Conservation (phyloP, 2,888 invertebrate species). For the Zelleria hepariella region DNA sequence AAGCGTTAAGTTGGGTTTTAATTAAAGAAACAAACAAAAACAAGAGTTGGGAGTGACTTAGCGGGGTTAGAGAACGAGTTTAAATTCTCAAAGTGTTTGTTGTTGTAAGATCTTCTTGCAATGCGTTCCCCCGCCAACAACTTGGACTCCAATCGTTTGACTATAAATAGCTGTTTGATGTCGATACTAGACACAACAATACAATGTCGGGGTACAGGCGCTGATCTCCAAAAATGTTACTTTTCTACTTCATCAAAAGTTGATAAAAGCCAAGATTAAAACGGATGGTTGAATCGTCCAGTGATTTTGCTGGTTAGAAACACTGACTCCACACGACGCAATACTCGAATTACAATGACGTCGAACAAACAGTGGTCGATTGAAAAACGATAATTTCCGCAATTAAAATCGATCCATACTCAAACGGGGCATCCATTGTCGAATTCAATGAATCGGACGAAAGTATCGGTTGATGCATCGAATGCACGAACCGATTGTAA, state of each 20-base stretch:
- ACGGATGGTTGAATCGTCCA: not conserved
- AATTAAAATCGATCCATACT: not conserved
- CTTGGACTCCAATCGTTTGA: not conserved
- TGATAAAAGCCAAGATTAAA: not conserved
- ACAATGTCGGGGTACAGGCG: not conserved
- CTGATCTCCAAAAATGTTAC: not conserved
- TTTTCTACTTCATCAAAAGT: not conserved
- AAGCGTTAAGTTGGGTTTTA: slow-evolving; percentile 56
- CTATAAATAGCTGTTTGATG: slow-evolving; percentile 1
- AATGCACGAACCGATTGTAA: slow-evolving; percentile 53
- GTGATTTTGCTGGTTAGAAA: not conserved
- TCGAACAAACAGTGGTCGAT: not conserved
- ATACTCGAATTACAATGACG: not conserved
- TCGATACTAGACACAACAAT: not conserved
- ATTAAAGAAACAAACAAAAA: slow-evolving; percentile 65
- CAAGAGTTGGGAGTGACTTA: slow-evolving; percentile 49
- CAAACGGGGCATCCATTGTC: slow-evolving; percentile 25
- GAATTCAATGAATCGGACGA: slow-evolving; percentile 22
- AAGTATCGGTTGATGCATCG: slow-evolving; percentile 39
- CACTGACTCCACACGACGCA: not conserved
- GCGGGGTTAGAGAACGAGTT: slow-evolving; percentile 36
- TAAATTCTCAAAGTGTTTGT: slow-evolving; percentile 37
- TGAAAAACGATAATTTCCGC: not conserved
- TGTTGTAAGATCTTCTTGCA: slow-evolving; percentile 15
- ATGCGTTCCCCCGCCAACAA: not conserved